Evolutionary conservation across 2,113 vertebrate species (phyloP).

Genomic region (Mixornis gularis): DNA sequence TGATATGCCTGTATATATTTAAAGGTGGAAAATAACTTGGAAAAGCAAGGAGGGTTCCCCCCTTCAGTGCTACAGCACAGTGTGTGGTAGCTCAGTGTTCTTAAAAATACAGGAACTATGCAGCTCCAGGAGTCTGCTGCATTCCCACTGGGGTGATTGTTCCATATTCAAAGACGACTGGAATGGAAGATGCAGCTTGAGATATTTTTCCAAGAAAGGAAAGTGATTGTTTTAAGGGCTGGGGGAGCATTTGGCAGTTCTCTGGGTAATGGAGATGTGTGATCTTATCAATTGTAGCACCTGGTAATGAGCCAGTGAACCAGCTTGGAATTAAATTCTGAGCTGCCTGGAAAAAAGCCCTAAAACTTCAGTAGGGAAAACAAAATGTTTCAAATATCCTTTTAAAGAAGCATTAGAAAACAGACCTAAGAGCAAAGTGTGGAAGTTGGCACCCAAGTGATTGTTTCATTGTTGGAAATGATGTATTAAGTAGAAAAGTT

Average conservation of each 20-base stretch:
- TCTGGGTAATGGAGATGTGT: neutral
- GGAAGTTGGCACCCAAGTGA: neutral
- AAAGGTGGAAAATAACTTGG: neutral
- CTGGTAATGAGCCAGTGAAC: neutral
- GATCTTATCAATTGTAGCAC: constrained; percentile 25
- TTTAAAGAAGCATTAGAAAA: neutral
- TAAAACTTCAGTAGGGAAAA: neutral
- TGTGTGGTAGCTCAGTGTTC: neutral
- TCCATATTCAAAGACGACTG: neutral
- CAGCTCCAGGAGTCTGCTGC: neutral
- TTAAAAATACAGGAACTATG: neutral
- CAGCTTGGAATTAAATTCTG: neutral
- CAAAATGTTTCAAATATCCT: neutral
- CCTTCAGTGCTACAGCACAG: neutral
- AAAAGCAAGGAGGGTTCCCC: neutral
- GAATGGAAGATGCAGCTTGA: neutral
- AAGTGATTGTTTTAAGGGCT: neutral
- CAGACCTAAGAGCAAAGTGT: neutral
- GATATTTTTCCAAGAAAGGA: neutral
- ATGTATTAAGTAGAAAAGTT: neutral
- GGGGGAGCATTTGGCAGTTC: neutral
- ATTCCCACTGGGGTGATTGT: neutral
- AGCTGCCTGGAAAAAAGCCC: neutral
- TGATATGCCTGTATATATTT: neutral
- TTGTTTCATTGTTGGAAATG: neutral